Base-by-base conservation (phyloP, 2,888 invertebrate genomes). In the Aphidoletes aphidimyza region DNA sequence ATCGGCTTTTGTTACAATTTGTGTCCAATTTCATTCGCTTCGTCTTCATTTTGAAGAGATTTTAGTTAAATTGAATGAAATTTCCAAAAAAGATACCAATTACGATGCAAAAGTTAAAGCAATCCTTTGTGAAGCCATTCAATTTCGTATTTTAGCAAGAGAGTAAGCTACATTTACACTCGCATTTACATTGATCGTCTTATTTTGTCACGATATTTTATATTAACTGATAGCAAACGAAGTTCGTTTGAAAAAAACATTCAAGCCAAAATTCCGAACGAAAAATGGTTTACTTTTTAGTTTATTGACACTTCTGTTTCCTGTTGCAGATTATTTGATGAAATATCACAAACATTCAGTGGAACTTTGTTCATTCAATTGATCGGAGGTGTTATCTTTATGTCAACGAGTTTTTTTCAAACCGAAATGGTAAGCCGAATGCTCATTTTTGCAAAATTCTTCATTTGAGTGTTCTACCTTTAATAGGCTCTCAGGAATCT, bases 401-500 rank as follows among this genome's bases (percentile, higher is more conserved):
- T 69, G 69, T 69, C 30, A 69, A 69, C 69, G 1, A 14, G 9
- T 34, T 30, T 69, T 69, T 69, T 69, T 30, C 69, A 69, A 69
- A 69, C 34, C 0, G 69, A 69, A 69, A 69, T 69, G 26, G 69
- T 69, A 69, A 19, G 2, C 5, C 0, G 3, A 30, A 69, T 69
- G n/a, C 22, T 47, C 17, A 39, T 11, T 47, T 19, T 11, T 19
- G 2, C 2, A 17, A 54, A 54, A 30, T 69, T 69, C 69, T 30
- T 42, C n/a, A 42, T 14, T 30, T 34, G 69, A 30, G 26, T 69
- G 6, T 34, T 30, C 30, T 30, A 14, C 22, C n/a, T 3, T 30
- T 14, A n/a, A n/a, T n/a, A 69, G 69, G 69, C 69, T 2, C 0
- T 69, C 34, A 30, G 34, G 30, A 26, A 30, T 69, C 69, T 14